These are phyloP conservation scores for Sminthurides aquaticus DNA, from an alignment of 2,888 invertebrate species.

Conservation along the genomic window DNA sequence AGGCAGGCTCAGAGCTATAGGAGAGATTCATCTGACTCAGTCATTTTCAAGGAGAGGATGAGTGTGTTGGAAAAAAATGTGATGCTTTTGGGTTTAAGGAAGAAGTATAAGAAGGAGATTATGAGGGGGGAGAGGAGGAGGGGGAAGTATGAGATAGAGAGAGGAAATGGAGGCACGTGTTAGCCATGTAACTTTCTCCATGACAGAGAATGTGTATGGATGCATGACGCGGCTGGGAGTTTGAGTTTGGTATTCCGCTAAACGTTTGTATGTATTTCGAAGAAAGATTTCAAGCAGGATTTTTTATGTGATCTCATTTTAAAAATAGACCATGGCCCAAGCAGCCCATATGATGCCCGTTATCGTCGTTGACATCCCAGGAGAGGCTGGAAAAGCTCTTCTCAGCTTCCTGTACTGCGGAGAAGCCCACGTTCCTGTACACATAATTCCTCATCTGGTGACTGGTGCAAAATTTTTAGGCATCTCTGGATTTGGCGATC, in stretches of 20 bases:
- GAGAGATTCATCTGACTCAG: no score
- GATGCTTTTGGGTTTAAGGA: no score
- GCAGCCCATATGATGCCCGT: slow-evolving; percentile 44
- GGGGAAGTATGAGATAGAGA: not conserved
- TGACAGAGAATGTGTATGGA: slow-evolving; percentile 19
- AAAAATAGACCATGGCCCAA: slow-evolving; percentile 44
- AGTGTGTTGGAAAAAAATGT: no score
- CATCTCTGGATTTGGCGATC: slow-evolving; percentile 44
- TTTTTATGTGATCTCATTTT: slow-evolving; percentile 29
- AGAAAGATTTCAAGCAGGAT: not conserved
- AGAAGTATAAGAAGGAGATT: no score
- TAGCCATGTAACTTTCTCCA: slow-evolving; percentile 21
- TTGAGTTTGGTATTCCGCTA: not conserved
- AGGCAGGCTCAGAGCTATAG: not conserved
- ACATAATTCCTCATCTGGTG: slow-evolving; percentile 42
- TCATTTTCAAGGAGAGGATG: no score
- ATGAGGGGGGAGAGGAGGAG: not conserved
- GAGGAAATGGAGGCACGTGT: slow-evolving; percentile 17
- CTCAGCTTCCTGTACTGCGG: slow-evolving; percentile 44
- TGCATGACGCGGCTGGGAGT: not conserved
- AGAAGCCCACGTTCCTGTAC: slow-evolving; percentile 44
- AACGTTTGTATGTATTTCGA: not conserved
- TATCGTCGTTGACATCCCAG: slow-evolving; percentile 44
- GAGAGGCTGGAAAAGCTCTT: slow-evolving; percentile 44
- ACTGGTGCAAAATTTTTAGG: slow-evolving; percentile 44